phyloP scores from a whole-genome alignment of 2,888 invertebrate species.

The Subacronicta megacephala region DNA sequence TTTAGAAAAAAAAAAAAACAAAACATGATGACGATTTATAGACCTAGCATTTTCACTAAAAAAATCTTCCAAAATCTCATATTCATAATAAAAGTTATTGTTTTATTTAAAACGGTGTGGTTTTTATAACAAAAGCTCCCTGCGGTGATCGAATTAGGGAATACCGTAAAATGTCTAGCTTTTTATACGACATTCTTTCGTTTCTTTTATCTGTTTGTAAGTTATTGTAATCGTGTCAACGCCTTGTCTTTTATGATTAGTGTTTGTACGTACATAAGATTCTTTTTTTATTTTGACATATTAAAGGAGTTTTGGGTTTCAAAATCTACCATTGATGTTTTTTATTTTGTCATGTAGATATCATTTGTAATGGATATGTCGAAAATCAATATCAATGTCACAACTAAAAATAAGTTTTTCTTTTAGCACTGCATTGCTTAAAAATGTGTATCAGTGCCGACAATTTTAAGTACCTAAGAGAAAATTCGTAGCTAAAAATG shows the following conservation, averaged over 20 bases:
- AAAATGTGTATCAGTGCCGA: too few species aligned
- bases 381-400: too few species aligned
- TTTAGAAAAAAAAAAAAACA: background rate
- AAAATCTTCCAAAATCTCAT: too few species aligned
- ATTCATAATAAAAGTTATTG: constrained; percentile 59
- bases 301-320: background rate
- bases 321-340: background rate
- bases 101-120: constrained; percentile 67
- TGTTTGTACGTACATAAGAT: constrained; percentile 19
- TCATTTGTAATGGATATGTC: too few species aligned
- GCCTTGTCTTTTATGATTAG: constrained; percentile 71
- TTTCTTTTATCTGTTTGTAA: constrained; percentile 56
- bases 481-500: too few species aligned
- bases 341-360: too few species aligned
- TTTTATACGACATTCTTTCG: constrained; percentile 71
- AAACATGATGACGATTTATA: too few species aligned
- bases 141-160: constrained; percentile 66
- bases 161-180: constrained; percentile 64
- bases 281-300: constrained; percentile 1
- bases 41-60: constrained; percentile 1
- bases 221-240: constrained; percentile 67
- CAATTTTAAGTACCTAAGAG: too few species aligned
- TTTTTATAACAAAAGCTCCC: constrained; percentile 72
- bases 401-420: too few species aligned
- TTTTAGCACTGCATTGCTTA: too few species aligned